These are phyloP conservation scores for Camponotus vicinus DNA, from an alignment of 1,140 invertebrate species.

Conservation along the genomic window DNA sequence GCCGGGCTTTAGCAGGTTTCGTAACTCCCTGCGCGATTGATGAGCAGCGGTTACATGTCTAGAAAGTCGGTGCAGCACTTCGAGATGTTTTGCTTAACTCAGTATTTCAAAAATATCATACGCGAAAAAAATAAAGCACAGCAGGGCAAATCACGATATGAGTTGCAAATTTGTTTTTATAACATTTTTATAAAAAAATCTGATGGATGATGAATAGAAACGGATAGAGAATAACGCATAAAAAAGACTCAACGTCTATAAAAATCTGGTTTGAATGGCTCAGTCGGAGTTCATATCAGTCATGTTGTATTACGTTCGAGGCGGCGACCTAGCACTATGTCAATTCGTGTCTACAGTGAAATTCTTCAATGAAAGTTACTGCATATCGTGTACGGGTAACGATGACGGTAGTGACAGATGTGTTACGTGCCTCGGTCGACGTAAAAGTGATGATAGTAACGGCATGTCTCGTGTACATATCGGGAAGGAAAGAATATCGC, in stretches of 20 bases:
- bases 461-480: conserved; percentile 43
- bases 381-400: conserved; percentile 37
- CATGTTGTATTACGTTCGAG: conserved; percentile 19
- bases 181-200: not conserved
- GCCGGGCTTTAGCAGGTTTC: conserved; percentile 51
- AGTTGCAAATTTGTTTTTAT: not conserved
- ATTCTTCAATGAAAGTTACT: conserved; percentile 70
- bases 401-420: conserved; percentile 60
- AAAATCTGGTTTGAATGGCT: not conserved
- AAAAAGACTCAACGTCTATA: not conserved
- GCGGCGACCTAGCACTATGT: conserved; percentile 22
- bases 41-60: conserved; percentile 50
- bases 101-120: conserved; percentile 24
- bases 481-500: conserved; percentile 53
- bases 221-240: not conserved
- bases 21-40: conserved; percentile 57
- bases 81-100: conserved; percentile 59
- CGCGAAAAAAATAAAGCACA: not conserved
- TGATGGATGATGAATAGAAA: not conserved
- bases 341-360: conserved; percentile 53
- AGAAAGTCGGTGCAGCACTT: conserved; percentile 67
- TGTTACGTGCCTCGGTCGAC: conserved; percentile 31
- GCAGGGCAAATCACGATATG: not conserved
- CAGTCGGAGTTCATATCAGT: conserved; percentile 21
- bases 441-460: conserved; percentile 58